Evolutionary conservation across 2,888 invertebrate species (phyloP).

Genomic region (Syritta pipiens): DNA sequence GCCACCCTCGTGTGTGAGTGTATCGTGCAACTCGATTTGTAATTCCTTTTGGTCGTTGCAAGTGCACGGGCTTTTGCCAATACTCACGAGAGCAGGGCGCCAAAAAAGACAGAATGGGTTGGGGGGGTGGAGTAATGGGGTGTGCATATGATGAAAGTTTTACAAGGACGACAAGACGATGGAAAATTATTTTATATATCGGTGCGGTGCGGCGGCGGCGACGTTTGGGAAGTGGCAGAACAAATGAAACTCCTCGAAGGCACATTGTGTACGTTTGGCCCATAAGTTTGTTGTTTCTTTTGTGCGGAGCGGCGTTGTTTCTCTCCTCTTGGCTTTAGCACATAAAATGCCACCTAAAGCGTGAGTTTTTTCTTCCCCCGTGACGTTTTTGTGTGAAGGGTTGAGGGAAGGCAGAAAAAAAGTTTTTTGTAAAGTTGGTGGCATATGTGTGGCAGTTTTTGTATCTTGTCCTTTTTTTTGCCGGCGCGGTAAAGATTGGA

Average conservation of each 20-base stretch:
- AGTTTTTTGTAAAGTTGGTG: conserved; percentile 53
- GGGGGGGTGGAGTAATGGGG: conserved; percentile 19
- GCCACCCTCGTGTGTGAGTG: neutral
- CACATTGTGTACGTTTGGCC: conserved; percentile 55
- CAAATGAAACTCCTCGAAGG: conserved; percentile 64
- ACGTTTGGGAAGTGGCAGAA: conserved; percentile 52
- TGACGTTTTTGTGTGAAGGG: conserved; percentile 17
- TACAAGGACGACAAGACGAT: conserved; percentile 64
- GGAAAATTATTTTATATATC: conserved; percentile 66
- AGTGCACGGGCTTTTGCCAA: conserved; percentile 40
- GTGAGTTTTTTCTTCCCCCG: conserved; percentile 16
- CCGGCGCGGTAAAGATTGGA: conserved; percentile 41
- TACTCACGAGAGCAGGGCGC: conserved; percentile 3
- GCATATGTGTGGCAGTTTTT: conserved; percentile 55
- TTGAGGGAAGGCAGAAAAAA: neutral
- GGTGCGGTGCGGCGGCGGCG: neutral
- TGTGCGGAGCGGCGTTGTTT: conserved; percentile 23
- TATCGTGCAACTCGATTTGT: conserved; percentile 52
- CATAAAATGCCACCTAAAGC: conserved; percentile 56
- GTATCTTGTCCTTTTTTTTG: neutral
- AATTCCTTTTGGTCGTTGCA: conserved; percentile 44
- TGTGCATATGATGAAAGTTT: conserved; percentile 65
- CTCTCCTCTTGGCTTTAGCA: conserved; percentile 15
- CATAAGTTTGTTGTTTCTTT: conserved; percentile 53
- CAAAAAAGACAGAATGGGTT: conserved; percentile 1